Base-by-base conservation (phyloP, 2,113 vertebrate species). In the Heteronetta atricapilla region DNA sequence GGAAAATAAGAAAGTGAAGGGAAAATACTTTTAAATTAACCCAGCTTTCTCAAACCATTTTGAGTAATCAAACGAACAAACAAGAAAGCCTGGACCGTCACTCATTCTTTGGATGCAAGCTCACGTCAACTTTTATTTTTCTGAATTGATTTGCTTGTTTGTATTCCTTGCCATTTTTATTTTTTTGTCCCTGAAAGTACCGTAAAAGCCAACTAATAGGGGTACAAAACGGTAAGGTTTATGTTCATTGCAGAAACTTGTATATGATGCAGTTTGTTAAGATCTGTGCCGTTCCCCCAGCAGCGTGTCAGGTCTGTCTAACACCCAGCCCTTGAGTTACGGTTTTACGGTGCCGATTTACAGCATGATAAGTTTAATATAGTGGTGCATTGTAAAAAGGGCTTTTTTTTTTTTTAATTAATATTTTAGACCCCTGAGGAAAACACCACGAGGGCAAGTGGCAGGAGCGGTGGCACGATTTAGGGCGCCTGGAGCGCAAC, bases 271-370 rank as follows among this genome's bases (percentile, higher is more conserved):
- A 55, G 78, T 95, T 96, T 95, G 87, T 96, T 94, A 95, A 95
- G 70, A 62, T 66, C 82, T 44, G 73, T 38, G 76, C 90, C 3
- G 1, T n/a, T 94, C 44, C 66, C 20, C 10, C 80, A 28, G 86
- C 86, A 40, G 67, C 0, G 1, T 2, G 60, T 75, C 91, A 48
- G 76, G 52, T 88, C 85, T 87, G 80, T 55, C 95, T 88, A 90
- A 90, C 88, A 80, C 75, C 86, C 70, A 10, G 84, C 76, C 84
- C 79, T n/a, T 64, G 76, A 92, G 78, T 92, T 95, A 93, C 94
- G 84, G 68, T 86, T 97, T 97, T 96, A 97, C 6, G 8, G 89
- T 0, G 73, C 73, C 48, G 59, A 97, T 97, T 97, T 96, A 97
- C 60, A 80, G 84, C 16, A 14, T 46, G 88, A 4, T 91, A 95